These are phyloP conservation scores for Ophion slaviceki DNA, from an alignment of 2,888 invertebrate species.

Conservation along the genomic window DNA sequence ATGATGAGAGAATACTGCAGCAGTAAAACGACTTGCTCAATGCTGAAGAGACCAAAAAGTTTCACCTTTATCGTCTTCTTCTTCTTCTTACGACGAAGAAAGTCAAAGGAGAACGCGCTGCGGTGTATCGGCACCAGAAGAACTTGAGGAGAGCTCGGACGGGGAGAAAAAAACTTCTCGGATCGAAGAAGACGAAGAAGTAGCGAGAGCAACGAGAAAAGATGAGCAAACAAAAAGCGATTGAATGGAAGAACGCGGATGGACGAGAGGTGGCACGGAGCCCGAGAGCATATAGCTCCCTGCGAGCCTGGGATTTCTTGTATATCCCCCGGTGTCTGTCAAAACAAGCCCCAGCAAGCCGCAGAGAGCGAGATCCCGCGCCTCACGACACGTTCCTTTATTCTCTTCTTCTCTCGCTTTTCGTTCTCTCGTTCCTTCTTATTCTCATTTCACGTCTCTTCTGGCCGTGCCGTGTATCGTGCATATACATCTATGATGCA, in stretches of 20 bases:
- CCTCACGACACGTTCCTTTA: conserved; percentile 54
- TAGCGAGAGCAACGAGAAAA: conserved; percentile 69
- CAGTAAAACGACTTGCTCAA: neutral
- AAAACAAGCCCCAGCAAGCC: conserved; percentile 74
- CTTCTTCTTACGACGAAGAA: neutral
- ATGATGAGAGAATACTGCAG: neutral
- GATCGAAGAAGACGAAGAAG: conserved; percentile 29
- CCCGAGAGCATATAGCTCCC: conserved; percentile 29
- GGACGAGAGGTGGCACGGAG: conserved; percentile 15
- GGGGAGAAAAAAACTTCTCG: conserved; percentile 2
- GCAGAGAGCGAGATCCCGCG: conserved; percentile 36
- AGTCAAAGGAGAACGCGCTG: neutral
- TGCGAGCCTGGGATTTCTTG: conserved; percentile 61
- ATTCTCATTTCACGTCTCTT: conserved; percentile 32
- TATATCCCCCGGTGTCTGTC: conserved; percentile 75
- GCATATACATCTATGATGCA: conserved; percentile 1
- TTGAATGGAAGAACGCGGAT: conserved; percentile 27
- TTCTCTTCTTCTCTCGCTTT: conserved; percentile 25
- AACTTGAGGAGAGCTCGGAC: neutral
- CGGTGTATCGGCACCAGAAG: neutral
- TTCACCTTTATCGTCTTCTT: neutral
- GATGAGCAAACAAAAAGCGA: conserved; percentile 71
- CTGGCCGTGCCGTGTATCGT: conserved; percentile 3
- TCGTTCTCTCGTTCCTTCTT: conserved; percentile 42
- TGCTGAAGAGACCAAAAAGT: neutral